A percentile compares a stretch with the other conserved stretches of the same genome.
Conservation (phyloP, 2,113 vertebrate genomes). For the Pseudorectes ferrugineus region DNA sequence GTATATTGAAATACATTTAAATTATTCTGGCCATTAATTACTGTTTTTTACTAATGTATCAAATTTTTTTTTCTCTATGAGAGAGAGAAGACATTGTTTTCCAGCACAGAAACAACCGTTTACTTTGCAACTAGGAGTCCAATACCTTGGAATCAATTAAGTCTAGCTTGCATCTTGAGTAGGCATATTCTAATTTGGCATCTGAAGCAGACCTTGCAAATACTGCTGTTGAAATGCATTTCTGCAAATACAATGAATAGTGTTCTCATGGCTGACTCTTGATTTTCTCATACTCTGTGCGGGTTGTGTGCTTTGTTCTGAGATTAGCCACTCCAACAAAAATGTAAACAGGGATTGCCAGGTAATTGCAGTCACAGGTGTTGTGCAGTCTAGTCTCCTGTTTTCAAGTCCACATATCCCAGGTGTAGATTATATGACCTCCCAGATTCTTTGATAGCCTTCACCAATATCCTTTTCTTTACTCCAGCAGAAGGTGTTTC, state of each 20-base stretch:
- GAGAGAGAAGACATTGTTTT: background rate
- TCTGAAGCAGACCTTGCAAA: background rate
- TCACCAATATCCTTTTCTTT: background rate
- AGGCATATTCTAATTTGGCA: background rate
- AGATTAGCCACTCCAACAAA: background rate
- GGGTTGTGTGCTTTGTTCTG: background rate
- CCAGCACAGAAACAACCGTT: background rate
- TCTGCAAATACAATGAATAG: background rate
- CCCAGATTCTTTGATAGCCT: background rate
- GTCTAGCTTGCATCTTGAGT: background rate
- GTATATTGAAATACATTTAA: background rate
- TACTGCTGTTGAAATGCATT: background rate
- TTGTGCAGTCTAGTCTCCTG: background rate
- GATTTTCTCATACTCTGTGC: background rate
- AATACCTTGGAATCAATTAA: background rate
- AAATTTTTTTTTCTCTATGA: background rate
- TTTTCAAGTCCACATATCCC: background rate
- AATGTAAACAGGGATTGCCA: background rate
- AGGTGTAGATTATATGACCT: background rate
- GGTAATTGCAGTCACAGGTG: background rate
- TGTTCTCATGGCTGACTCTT: fast-evolving
- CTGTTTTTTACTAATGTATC: background rate
- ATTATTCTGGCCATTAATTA: background rate
- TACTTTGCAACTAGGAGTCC: background rate
- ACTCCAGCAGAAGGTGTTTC: background rate